A percentile compares a stretch with the other conserved stretches of the same genome.
Conservation (phyloP, 2,113 vertebrate genomes). For the Pelusios castaneus region DNA sequence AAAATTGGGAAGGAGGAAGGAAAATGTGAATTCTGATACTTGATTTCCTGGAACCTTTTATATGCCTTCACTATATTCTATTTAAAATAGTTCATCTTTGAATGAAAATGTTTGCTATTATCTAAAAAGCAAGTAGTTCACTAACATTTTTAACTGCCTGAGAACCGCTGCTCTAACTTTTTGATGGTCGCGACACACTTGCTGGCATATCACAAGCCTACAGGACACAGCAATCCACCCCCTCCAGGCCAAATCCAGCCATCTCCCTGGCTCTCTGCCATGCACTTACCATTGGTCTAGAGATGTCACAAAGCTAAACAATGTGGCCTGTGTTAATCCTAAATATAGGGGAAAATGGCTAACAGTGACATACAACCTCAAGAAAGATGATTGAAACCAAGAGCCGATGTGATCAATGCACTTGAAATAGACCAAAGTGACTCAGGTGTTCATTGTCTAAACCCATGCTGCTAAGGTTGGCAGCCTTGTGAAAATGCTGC, state of each 20-base stretch:
- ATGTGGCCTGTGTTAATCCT: not conserved
- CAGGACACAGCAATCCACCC: too few relatives aligned
- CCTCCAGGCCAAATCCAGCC: too few relatives aligned
- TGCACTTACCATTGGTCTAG: not conserved
- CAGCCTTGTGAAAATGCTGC: conserved; percentile 57
- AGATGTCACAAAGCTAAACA: conserved; percentile 21
- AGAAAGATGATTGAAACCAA: conserved; percentile 38
- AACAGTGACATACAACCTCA: not conserved
- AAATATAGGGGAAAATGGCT: conserved; percentile 31
- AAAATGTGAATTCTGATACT: conserved; percentile 29
- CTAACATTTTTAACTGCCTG: conserved; percentile 39
- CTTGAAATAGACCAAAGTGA: not conserved
- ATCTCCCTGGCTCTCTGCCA: too few relatives aligned
- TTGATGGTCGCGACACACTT: too few relatives aligned
- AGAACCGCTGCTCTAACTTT: too few relatives aligned
- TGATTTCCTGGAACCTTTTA: conserved; percentile 8
- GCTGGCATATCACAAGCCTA: too few relatives aligned
- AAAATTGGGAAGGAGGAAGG: not conserved
- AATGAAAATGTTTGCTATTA: not conserved
- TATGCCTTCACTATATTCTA: not conserved
- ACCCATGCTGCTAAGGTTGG: conserved; percentile 27
- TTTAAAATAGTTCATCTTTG: conserved; percentile 18
- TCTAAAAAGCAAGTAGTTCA: conserved; percentile 18
- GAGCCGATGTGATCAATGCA: conserved; percentile 27
- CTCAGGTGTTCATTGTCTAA: conserved; percentile 46